Evolutionary conservation across 2,797 vertebrate species (phyloP), one percentile per base, ranked within the genome.

Genomic region (Sebastes taczanowskii): DNA sequence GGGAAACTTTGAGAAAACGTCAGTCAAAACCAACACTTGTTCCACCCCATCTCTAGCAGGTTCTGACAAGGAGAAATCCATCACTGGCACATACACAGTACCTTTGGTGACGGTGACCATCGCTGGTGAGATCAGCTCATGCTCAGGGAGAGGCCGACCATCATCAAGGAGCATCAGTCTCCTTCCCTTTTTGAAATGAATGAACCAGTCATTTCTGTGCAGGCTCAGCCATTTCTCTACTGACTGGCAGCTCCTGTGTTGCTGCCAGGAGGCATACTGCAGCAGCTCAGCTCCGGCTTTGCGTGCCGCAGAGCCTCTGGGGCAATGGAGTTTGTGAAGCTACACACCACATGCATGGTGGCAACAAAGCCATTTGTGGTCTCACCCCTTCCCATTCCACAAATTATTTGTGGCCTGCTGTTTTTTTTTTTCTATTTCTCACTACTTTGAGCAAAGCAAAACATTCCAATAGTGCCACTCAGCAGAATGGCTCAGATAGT

Each of bases 241-340:
- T 87, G 88, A 91, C 81, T 77, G 83, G 64, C 84, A 85, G 78
- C 75, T 75, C 71, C 58, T 84, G 73, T 63, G 77, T 29, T 61
- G 70, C 82, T 87, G 80, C 77, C 83, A 86, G 87, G 83, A 86
- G 72, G 67, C 67, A 61, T 63, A 83, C 80, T 71, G 75, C 80
- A 65, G 84, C 80, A 76, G 75, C 87, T 74, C 82, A 78, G 82
- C 79, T 53, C 32, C 4, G 62, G 76, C 80, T 85, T 66, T 77
- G 68, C 23, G 16, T 81, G 80, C 79, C 7, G 68, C 83, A 68
- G 75, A 86, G 73, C 77, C 78, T 55, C 80, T 29, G 29, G 77
- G 81, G 79, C 53, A 46, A 20, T 53, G 29, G 71, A 69, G 82
- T 83, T 77, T 76, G 70, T 75, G 1, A 2, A 1, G n/a, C n/a